phyloP scores from a whole-genome alignment of 1,140 invertebrate genomes.

The Phortica variegata region DNA sequence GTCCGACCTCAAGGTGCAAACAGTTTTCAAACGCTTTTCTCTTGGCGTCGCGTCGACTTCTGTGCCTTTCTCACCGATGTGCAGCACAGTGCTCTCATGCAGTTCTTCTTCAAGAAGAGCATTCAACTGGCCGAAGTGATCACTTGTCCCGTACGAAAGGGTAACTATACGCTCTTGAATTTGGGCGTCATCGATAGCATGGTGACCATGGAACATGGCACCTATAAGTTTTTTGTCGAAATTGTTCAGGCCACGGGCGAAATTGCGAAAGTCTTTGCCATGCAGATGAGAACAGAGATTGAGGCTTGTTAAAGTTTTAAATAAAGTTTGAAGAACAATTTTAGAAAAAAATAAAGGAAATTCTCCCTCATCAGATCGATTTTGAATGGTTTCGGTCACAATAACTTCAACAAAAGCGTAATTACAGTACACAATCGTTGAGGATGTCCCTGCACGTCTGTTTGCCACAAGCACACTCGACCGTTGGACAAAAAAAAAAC shows the following conservation, averaged over 20 bases:
- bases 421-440: constrained; percentile 26
- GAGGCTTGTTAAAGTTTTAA: constrained; percentile 3
- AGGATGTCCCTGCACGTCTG: constrained; percentile 10
- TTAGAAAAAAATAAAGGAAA: too few species aligned
- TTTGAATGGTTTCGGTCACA: too few species aligned
- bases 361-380: too few species aligned
- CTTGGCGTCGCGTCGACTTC: constrained; percentile 22
- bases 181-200: constrained; percentile 15
- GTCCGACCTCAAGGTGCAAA: background rate
- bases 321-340: too few species aligned
- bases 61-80: constrained; percentile 24
- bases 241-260: constrained; percentile 31
- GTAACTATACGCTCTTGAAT: constrained; percentile 25
- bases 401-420: constrained; percentile 36
- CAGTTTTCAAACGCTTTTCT: constrained; percentile 13
- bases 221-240: constrained; percentile 38
- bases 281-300: constrained; percentile 27
- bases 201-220: constrained; percentile 15
- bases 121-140: constrained; percentile 17
- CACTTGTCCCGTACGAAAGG: constrained; percentile 22
- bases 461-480: background rate
- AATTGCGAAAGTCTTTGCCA: constrained; percentile 31
- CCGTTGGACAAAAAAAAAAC: too few species aligned
- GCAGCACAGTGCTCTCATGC: constrained; percentile 12
- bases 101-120: constrained; percentile 17